Percentiles rank a stretch among this genome's conserved stretches.
phyloP scores from a whole-genome alignment of 2,888 invertebrate species.

The Tipula lateralis region DNA sequence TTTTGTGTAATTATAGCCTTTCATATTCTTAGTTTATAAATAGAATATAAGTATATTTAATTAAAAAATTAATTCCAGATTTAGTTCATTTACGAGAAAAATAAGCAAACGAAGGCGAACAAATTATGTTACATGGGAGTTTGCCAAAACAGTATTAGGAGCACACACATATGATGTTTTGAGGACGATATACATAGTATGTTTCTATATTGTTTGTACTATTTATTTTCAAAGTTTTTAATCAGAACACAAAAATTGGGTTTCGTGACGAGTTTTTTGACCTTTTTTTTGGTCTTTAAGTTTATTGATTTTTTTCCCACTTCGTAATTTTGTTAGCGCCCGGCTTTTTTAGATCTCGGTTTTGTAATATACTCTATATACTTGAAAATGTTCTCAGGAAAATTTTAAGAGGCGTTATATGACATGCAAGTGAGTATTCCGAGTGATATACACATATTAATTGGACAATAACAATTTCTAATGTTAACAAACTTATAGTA shows the following conservation, averaged over 20 bases:
- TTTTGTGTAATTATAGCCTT: no score
- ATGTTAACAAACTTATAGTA: background rate
- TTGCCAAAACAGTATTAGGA: background rate
- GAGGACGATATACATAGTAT: background rate
- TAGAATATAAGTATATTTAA: background rate
- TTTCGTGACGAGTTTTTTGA: conserved; percentile 14
- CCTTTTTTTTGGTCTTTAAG: background rate
- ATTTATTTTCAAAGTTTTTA: background rate
- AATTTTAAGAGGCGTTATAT: background rate
- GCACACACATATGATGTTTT: background rate
- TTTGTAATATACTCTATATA: background rate
- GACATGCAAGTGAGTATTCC: background rate
- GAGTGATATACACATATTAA: background rate
- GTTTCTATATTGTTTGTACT: background rate
- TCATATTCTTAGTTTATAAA: background rate
- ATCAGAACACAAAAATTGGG: background rate
- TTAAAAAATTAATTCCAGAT: background rate
- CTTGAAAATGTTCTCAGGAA: background rate
- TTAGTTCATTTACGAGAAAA: conserved; percentile 4
- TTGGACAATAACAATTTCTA: background rate
- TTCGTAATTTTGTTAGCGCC: conserved; percentile 6
- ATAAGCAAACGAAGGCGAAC: background rate
- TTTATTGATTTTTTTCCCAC: conserved; percentile 3
- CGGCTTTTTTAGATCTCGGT: background rate
- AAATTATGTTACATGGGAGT: background rate